Percentiles rank a stretch among this genome's conserved stretches.
These are phyloP conservation scores for Lagothrix lagotricha DNA, from an alignment of 2,797 vertebrate genomes.

Conservation along the genomic window DNA sequence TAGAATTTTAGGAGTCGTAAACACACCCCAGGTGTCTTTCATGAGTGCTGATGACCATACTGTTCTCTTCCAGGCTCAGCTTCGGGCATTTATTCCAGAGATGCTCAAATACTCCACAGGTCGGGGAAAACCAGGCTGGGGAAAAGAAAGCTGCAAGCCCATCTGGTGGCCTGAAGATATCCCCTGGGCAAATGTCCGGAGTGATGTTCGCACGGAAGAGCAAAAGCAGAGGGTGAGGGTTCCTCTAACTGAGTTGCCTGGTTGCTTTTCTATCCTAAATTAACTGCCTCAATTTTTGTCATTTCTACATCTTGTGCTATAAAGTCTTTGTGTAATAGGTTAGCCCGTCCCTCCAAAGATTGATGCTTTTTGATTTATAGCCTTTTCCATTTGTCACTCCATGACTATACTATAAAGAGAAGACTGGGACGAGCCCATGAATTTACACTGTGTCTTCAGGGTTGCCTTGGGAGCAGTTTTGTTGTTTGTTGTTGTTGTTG, in stretches of 20 bases:
- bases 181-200: slow-evolving; percentile 98
- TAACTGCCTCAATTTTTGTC: neutral
- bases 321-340: neutral
- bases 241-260: neutral
- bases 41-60: neutral
- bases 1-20: accelerated
- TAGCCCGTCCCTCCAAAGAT: neutral
- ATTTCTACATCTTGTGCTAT: neutral
- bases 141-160: slow-evolving; percentile 99
- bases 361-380: neutral
- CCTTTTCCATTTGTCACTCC: neutral
- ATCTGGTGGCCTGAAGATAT: slow-evolving; percentile 99
- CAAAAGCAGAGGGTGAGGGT: slow-evolving; percentile 95
- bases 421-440: neutral
- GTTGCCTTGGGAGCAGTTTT: slow-evolving; percentile 10
- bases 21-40: neutral
- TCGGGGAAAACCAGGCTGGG: slow-evolving; percentile 98
- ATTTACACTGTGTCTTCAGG: neutral
- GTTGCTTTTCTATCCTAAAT: neutral
- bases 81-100: slow-evolving; percentile 98
- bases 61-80: slow-evolving; percentile 91
- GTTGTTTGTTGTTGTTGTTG: no score
- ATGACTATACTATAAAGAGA: neutral
- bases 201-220: slow-evolving; percentile 97
- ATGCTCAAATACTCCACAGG: slow-evolving; percentile 99